Percentiles rank a stretch among this genome's conserved stretches.
Conservation (phyloP, 2,888 invertebrate species). For the Torymus tubicola region DNA sequence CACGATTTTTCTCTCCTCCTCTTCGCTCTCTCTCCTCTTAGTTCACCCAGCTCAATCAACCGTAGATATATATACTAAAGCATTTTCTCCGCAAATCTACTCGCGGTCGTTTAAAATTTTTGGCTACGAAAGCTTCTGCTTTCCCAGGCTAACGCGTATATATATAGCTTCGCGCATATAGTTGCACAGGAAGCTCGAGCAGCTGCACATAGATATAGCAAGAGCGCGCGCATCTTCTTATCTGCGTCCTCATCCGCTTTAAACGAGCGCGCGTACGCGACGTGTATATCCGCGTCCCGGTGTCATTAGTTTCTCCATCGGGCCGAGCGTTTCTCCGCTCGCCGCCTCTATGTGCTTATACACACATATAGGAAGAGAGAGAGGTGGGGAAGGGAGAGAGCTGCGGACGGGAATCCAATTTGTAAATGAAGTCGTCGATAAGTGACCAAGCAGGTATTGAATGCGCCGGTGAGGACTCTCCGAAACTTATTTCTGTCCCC, state of each 20-base stretch:
- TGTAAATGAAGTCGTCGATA: slow-evolving; percentile 71
- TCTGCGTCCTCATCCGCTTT: slow-evolving; percentile 33
- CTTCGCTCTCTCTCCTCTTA: background rate
- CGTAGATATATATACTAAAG: slow-evolving; percentile 10
- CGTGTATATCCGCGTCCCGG: slow-evolving; percentile 23
- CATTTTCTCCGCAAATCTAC: no score
- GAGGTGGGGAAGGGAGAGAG: background rate
- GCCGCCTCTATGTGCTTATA: slow-evolving; percentile 20
- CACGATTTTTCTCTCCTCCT: background rate
- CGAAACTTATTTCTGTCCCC: slow-evolving; percentile 40
- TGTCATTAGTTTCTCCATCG: slow-evolving; percentile 54
- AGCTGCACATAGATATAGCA: slow-evolving; percentile 15
- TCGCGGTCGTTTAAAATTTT: slow-evolving; percentile 6
- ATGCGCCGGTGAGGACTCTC: slow-evolving; percentile 23
- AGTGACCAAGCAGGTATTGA: slow-evolving; percentile 66
- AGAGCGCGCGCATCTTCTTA: slow-evolving; percentile 27
- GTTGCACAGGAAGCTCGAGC: slow-evolving; percentile 1
- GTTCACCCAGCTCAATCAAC: slow-evolving; percentile 6
- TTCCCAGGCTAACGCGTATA: background rate
- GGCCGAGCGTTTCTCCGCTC: slow-evolving; percentile 28
- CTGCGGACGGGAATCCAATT: slow-evolving; percentile 66
- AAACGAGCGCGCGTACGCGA: slow-evolving; percentile 4
- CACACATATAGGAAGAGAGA: slow-evolving; percentile 8
- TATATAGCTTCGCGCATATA: no score
- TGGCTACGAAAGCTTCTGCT: slow-evolving; percentile 14